A percentile compares a stretch with the other conserved stretches of the same genome.
phyloP scores from a whole-genome alignment of 2,797 vertebrate species.

The Typhlichthys subterraneus region DNA sequence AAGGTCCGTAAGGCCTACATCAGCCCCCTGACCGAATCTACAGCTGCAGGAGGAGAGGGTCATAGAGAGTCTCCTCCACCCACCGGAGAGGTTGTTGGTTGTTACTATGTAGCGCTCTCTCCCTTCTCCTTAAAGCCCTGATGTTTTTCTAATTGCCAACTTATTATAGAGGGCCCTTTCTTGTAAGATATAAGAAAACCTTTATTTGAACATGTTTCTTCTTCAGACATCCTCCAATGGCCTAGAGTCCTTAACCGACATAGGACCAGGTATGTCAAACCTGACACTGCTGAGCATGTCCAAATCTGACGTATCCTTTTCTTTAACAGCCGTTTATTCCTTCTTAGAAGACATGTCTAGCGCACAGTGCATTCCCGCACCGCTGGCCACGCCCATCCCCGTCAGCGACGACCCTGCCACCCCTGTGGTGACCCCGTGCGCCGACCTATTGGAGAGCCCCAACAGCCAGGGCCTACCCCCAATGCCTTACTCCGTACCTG shows the following conservation, averaged over 20 bases:
- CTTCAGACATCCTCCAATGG: slow-evolving; percentile 86
- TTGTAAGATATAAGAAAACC: no score
- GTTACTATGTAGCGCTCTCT: background rate
- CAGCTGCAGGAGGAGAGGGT: slow-evolving; percentile 68
- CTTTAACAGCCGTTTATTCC: background rate
- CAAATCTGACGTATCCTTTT: background rate
- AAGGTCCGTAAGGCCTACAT: slow-evolving; percentile 94
- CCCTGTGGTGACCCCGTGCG: slow-evolving; percentile 71
- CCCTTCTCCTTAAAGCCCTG: background rate
- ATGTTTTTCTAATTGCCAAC: no score
- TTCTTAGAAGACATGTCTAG: slow-evolving; percentile 72
- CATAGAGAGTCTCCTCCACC: slow-evolving; percentile 69
- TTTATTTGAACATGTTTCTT: background rate
- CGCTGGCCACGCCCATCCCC: slow-evolving; percentile 81
- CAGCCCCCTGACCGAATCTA: slow-evolving; percentile 87
- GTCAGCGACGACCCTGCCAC: slow-evolving; percentile 81
- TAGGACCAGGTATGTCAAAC: slow-evolving; percentile 83
- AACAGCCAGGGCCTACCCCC: slow-evolving; percentile 70
- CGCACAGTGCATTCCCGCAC: slow-evolving; percentile 84
- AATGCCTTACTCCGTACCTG: slow-evolving; percentile 82
- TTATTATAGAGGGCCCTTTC: no score
- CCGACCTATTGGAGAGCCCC: slow-evolving; percentile 79
- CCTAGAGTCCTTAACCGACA: slow-evolving; percentile 91
- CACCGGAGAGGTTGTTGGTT: slow-evolving; percentile 72
- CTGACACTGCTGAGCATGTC: background rate